phyloP scores from a whole-genome alignment of 2,797 vertebrate genomes.

The Vultur gryphus region DNA sequence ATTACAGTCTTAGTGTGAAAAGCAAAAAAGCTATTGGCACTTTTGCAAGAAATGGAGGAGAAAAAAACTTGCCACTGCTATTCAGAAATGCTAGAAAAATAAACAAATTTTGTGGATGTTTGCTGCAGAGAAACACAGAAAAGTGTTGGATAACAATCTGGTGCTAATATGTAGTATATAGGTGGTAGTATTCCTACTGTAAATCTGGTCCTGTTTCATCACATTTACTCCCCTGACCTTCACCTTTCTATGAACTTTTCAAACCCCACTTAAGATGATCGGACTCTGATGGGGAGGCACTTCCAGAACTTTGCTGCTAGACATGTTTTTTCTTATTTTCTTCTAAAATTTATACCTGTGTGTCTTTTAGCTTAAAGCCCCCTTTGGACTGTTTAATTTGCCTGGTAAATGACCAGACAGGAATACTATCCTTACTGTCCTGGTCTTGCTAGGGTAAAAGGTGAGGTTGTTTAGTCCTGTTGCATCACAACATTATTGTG shows the following conservation, averaged over 20 bases:
- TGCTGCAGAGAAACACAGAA: not conserved
- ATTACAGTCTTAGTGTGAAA: not conserved
- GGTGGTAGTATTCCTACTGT: not conserved
- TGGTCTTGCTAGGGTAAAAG: not conserved
- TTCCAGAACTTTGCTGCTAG: not conserved
- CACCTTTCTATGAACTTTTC: not conserved
- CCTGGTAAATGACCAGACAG: not conserved
- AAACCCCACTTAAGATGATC: not conserved
- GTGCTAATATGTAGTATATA: not conserved
- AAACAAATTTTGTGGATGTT: not conserved
- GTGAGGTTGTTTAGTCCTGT: not conserved
- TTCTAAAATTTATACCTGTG: not conserved
- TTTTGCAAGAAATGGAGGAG: not conserved
- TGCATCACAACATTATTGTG: not conserved
- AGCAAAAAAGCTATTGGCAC: not conserved
- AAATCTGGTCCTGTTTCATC: not conserved
- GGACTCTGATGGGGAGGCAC: not conserved
- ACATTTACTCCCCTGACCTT: not conserved
- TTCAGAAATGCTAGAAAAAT: not conserved
- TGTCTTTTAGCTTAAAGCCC: not conserved
- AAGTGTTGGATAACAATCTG: not conserved
- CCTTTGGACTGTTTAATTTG: not conserved
- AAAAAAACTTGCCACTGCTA: not conserved
- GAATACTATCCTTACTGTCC: not conserved
- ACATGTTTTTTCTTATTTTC: not conserved